phyloP scores from a whole-genome alignment of 2,888 invertebrate species.

The Uropetala carovei region DNA sequence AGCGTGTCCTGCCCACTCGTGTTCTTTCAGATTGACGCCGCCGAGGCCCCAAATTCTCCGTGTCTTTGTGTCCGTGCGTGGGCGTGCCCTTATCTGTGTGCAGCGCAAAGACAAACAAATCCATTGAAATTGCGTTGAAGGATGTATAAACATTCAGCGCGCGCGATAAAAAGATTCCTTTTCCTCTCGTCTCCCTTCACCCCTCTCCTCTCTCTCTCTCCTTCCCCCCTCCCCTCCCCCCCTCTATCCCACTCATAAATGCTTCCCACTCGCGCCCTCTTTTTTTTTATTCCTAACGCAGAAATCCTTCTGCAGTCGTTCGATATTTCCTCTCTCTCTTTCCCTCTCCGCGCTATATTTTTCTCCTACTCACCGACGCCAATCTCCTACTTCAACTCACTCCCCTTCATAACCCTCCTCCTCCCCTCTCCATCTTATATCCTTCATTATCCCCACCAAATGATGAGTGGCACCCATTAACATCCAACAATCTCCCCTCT shows the following conservation, averaged over 20 bases:
- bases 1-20: not conserved
- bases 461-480: conserved; percentile 49
- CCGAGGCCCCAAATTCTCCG: not conserved
- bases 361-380: not conserved
- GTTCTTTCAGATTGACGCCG: conserved; percentile 5
- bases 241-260: not conserved
- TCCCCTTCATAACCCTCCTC: not conserved
- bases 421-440: not conserved
- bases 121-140: conserved; percentile 50
- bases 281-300: not conserved
- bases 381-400: not conserved
- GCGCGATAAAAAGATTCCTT: not conserved
- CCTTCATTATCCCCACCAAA: conserved; percentile 30
- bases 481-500: not conserved
- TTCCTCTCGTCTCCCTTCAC: not conserved
- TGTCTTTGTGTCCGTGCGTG: not conserved
- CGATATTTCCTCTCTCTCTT: not conserved
- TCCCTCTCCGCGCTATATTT: not conserved
- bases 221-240: not conserved
- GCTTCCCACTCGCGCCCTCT: not conserved
- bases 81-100: conserved; percentile 13
- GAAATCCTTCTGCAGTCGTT: not conserved
- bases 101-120: conserved; percentile 41
- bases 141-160: conserved; percentile 39
- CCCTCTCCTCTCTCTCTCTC: not conserved